Evolutionary conservation across 2,888 invertebrate species (phyloP).

Genomic region (Crematogaster levior): DNA sequence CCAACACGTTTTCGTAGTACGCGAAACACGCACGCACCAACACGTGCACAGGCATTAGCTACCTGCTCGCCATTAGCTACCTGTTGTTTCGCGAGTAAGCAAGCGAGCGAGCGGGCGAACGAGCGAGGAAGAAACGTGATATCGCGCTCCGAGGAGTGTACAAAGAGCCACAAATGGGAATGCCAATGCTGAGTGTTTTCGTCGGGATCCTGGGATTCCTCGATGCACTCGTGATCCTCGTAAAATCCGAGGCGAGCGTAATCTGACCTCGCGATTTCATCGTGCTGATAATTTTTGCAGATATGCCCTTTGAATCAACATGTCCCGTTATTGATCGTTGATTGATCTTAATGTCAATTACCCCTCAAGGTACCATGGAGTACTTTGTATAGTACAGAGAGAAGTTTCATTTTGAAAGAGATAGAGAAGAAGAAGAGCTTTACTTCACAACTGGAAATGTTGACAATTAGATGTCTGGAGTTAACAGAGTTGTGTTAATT

Average conservation of each 20-base stretch:
- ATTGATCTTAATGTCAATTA: background rate
- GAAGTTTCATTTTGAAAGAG: background rate
- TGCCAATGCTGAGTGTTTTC: constrained; percentile 15
- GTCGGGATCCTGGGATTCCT: constrained; percentile 6
- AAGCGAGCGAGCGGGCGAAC: background rate
- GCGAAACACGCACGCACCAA: constrained; percentile 18
- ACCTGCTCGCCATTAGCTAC: background rate
- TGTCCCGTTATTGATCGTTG: background rate
- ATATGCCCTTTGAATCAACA: background rate
- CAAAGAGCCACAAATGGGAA: constrained; percentile 42
- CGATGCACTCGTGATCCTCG: constrained; percentile 19
- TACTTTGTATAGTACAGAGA: too few species aligned
- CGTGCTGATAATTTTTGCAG: background rate
- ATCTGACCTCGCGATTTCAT: background rate
- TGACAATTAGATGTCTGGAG: background rate
- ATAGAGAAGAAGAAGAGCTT: background rate
- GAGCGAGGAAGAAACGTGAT: background rate
- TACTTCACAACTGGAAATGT: background rate
- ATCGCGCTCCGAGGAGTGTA: background rate
- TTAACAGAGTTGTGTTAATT: background rate
- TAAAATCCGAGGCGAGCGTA: constrained; percentile 16
- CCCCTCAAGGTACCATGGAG: background rate
- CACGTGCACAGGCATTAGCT: background rate
- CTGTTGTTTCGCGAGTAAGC: constrained; percentile 4
- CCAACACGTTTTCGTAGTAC: constrained; percentile 14